Percentiles rank a stretch among this genome's conserved stretches.
Conservation (phyloP, 2,113 vertebrate species). For the Panurus biarmicus region DNA sequence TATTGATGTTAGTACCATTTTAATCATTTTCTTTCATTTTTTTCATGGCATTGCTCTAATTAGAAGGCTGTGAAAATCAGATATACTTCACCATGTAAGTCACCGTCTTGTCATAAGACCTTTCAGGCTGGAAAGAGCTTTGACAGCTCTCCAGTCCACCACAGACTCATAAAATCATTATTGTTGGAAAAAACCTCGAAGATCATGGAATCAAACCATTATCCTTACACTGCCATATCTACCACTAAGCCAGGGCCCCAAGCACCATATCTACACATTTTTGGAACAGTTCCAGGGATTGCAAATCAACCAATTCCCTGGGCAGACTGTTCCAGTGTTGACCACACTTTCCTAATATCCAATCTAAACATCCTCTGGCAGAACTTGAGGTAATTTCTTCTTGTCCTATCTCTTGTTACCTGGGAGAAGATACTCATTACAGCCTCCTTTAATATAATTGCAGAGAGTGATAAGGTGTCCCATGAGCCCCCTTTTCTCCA, state of each 20-base stretch:
- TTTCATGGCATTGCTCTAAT: background rate
- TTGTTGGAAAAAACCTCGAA: background rate
- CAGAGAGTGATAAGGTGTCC: background rate
- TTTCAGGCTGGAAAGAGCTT: background rate
- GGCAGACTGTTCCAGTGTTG: background rate
- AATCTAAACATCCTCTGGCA: background rate
- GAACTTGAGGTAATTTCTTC: background rate
- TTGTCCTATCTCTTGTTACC: background rate
- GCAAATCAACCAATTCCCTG: background rate
- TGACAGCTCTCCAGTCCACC: background rate
- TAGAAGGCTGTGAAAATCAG: background rate
- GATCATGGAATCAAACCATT: background rate
- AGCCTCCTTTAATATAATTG: background rate
- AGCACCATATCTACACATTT: accelerated
- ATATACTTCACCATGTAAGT: background rate
- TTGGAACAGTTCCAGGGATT: background rate
- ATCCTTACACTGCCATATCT: background rate
- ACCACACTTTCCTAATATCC: background rate
- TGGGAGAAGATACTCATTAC: background rate
- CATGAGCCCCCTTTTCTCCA: background rate
- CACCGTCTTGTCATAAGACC: background rate
- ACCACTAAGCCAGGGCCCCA: background rate
- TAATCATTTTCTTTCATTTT: background rate
- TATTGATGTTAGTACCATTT: background rate
- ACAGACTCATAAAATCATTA: background rate